Conservation (phyloP, 1,140 invertebrate species). For the Goniozus legneri region DNA sequence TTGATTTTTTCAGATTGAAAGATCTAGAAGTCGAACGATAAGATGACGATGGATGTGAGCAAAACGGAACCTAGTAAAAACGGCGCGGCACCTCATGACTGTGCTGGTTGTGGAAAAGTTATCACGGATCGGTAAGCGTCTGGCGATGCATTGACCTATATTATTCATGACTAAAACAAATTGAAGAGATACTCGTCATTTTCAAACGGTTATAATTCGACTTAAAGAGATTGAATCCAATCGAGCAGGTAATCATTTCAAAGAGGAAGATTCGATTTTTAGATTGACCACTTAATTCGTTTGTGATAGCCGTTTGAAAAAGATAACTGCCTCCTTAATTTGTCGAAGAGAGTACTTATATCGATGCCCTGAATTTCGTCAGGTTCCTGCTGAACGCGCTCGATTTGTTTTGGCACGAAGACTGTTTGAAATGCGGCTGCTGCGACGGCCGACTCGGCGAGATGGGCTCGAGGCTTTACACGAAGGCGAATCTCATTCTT, state of each 20-base stretch:
- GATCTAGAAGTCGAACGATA: constrained; percentile 11
- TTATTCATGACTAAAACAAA: too few relatives aligned
- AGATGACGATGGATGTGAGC: constrained; percentile 58
- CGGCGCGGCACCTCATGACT: constrained; percentile 58
- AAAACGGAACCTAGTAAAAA: constrained; percentile 52
- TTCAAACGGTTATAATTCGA: too few relatives aligned
- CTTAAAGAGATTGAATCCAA: too few relatives aligned
- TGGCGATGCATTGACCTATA: too few relatives aligned
- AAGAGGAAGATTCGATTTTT: too few relatives aligned
- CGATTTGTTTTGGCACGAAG: constrained; percentile 91
- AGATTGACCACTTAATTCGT: too few relatives aligned
- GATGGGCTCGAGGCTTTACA: constrained; percentile 87
- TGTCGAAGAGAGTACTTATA: too few relatives aligned
- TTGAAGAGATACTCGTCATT: too few relatives aligned
- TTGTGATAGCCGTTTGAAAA: too few relatives aligned
- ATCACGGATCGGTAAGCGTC: constrained; percentile 71
- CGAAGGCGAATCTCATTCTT: constrained; percentile 87
- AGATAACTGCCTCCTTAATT: too few relatives aligned
- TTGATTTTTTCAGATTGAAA: too few relatives aligned
- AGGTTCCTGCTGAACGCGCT: constrained; percentile 74
- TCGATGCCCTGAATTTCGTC: background rate
- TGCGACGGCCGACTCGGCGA: constrained; percentile 89
- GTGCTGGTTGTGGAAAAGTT: constrained; percentile 72
- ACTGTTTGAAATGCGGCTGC: constrained; percentile 90
- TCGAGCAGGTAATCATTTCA: too few relatives aligned